Evolutionary conservation across 2,797 vertebrate species (phyloP), one percentile per base, ranked within the genome.

Genomic region (Anguilla marmorata): DNA sequence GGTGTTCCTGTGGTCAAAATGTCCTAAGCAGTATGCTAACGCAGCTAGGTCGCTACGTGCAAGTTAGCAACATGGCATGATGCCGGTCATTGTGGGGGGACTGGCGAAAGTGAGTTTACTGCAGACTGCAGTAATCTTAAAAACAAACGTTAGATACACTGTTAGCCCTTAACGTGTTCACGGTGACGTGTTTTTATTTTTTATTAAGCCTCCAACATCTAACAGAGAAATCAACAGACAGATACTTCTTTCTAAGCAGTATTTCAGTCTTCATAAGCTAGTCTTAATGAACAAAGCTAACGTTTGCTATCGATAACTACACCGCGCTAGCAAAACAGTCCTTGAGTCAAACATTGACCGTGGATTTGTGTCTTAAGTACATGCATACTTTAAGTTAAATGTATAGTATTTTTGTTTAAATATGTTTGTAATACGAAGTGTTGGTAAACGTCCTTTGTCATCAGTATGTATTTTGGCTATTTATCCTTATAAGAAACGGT

Each of bases 71-170:
- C 16, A 37, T 41, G 14, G 16, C 79, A n/a, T 82, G n/a, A 24
- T 82, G 33, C 52, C 19, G 52, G 72, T 87, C 86, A 60, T 87
- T 80, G 69, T 79, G 48, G 52, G 50, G 19, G 45, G 80, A 72
- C 80, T 11, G 87, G 41, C 60, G 60, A 84, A 82, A 82, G 45
- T n/a, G 41, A 50, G 45, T 50, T 82, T 50, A 50, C 72, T 76
- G 11, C 4, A 19, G 72, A n/a, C 72, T 76, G 11, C 4, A 19
- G 72, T 76, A 14, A 0, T 74, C 21, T 9, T 30, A 69, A 69
- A 6, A n/a, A 30, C n/a, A 27, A 69, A 27, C n/a, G n/a, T 30
- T 69, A 27, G n/a, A 72, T 72, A n/a, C 4, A 27, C 30, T 11
- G 8, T n/a, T 11, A 8, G n/a, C 9, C 66, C 0, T 66, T 24